phyloP scores from a whole-genome alignment of 2,888 invertebrate species.

The Creontiades dilutus region DNA sequence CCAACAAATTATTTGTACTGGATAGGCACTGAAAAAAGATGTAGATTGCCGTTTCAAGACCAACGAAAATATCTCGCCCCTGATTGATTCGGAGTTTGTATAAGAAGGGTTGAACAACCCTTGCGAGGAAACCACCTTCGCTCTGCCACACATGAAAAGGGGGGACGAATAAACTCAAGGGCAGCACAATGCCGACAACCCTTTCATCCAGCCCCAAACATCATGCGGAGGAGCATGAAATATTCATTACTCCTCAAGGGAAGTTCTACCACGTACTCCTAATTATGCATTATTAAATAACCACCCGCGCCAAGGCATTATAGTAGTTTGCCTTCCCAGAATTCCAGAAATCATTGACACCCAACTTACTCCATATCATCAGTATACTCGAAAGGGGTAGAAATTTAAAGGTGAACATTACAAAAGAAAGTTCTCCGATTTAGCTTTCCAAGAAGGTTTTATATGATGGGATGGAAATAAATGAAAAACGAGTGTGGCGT shows the following conservation, averaged over 20 bases:
- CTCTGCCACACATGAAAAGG: constrained; percentile 8
- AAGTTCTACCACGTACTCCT: background rate
- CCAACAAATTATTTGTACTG: too few species aligned
- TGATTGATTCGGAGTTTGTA: constrained; percentile 15
- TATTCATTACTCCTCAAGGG: background rate
- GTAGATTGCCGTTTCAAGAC: background rate
- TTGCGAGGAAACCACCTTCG: background rate
- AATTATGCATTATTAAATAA: too few species aligned
- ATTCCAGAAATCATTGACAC: too few species aligned
- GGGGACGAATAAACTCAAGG: constrained; percentile 40
- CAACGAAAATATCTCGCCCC: constrained; percentile 9
- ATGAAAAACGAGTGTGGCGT: too few species aligned
- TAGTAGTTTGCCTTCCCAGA: too few species aligned
- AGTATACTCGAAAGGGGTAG: too few species aligned
- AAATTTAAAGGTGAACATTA: too few species aligned
- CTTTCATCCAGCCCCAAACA: background rate
- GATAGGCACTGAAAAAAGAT: background rate
- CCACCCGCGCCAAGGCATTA: too few species aligned
- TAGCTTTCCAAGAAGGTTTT: too few species aligned
- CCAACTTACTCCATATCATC: too few species aligned
- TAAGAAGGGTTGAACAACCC: constrained; percentile 43
- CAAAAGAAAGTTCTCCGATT: too few species aligned
- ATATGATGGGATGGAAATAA: too few species aligned
- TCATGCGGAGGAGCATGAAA: background rate
- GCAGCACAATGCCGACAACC: background rate